Evolutionary conservation across 2,113 vertebrate genomes (phyloP).

Genomic region (Panurus biarmicus): DNA sequence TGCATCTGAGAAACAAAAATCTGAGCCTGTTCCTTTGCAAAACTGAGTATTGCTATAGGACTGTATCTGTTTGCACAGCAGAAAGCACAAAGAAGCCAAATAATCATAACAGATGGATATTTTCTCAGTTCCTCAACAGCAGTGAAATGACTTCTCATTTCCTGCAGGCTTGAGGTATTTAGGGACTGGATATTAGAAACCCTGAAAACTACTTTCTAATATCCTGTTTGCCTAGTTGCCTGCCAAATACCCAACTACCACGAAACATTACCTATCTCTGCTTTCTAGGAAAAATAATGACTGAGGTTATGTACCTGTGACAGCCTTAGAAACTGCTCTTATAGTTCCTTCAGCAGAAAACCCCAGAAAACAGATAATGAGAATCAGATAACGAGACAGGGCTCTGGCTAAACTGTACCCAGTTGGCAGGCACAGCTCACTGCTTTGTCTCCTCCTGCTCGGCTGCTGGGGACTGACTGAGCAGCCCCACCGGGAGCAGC

Average conservation of each 20-base stretch:
- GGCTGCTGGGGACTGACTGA: fast-evolving
- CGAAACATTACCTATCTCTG: background rate
- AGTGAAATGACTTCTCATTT: background rate
- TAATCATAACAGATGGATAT: background rate
- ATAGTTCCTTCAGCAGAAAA: background rate
- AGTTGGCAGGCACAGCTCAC: background rate
- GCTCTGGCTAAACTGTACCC: background rate
- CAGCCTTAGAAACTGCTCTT: background rate
- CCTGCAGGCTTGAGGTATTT: background rate
- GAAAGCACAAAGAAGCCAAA: background rate
- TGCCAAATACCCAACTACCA: background rate
- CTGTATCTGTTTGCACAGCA: background rate
- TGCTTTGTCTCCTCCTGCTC: background rate
- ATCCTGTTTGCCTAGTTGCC: background rate
- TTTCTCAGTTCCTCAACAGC: background rate
- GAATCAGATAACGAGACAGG: background rate
- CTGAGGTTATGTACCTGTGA: fast-evolving
- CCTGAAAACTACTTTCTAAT: background rate
- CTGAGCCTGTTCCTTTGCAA: background rate
- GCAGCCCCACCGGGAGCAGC: background rate
- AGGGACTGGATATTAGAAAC: background rate
- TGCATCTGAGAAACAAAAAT: background rate
- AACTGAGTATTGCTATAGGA: background rate
- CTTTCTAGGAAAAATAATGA: background rate
- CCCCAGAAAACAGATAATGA: background rate